Percentiles rank a stretch among this genome's conserved stretches.
Conservation (phyloP, 2,113 vertebrate species). For the Callipepla californica region DNA sequence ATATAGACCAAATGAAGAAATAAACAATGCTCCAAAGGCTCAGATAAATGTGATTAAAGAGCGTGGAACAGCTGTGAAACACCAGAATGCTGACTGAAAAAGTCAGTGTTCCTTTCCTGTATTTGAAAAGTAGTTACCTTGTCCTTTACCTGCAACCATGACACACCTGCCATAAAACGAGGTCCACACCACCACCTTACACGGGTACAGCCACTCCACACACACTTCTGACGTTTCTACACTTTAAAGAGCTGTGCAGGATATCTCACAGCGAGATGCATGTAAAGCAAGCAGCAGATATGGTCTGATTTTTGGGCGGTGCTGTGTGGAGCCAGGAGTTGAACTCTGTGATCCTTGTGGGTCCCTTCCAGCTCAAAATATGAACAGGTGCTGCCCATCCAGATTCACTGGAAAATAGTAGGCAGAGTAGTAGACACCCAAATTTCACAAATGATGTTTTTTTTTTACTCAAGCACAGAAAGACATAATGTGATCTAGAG, state of each 20-base stretch:
- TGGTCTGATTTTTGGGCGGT: no score
- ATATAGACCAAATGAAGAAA: neutral
- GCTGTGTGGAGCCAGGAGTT: no score
- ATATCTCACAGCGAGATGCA: neutral
- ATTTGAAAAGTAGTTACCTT: neutral
- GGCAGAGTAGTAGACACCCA: neutral
- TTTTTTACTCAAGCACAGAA: neutral
- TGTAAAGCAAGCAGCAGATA: neutral
- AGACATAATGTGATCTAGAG: neutral
- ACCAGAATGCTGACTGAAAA: neutral
- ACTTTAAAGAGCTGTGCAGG: neutral
- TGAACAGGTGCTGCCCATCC: rapidly evolving
- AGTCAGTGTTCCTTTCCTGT: neutral
- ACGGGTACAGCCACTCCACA: neutral
- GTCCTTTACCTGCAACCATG: neutral
- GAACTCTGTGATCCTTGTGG: no score
- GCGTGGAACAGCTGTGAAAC: neutral
- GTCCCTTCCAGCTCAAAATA: no score
- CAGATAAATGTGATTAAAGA: neutral
- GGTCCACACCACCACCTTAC: neutral
- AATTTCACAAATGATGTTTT: neutral
- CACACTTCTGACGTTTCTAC: neutral
- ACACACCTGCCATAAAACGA: neutral
- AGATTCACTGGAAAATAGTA: neutral
- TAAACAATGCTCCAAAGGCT: neutral